Base-by-base conservation (phyloP, 2,888 invertebrate genomes). In the Pandemis heparana region DNA sequence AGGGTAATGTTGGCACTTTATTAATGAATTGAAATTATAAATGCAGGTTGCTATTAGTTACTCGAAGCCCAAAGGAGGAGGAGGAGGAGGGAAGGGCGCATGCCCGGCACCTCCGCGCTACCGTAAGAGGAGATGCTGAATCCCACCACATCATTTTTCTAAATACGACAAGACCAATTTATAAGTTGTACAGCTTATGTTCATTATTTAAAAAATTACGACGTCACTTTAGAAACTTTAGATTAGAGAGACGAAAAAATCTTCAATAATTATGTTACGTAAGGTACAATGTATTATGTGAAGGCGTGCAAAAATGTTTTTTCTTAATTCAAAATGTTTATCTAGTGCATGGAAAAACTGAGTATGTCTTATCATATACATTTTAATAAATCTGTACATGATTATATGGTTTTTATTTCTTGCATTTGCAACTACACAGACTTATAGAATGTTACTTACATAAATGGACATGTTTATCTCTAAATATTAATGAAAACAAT, bases 321-420 rank as follows among this genome's bases (percentile, higher is more conserved):
- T 53, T 53, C 14, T 23, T 46, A n/a, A n/a, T 64, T 38, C 51
- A 51, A 73, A 71, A 61, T 18, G 68, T 46, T 23, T 61, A 38
- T 48, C 39, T 23, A 68, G 63, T 63, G 39, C 46, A 77, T 76
- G 66, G 75, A 77, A 77, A 71, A 77, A 72, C 71, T 53, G 73
- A 64, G 60, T 77, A 74, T 69, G 62, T 70, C 51, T 72, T 81
- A 83, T 82, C 3, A 77, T 77, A 83, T 84, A 56, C 12, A 18
- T 88, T 89, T 89, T 88, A 92, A 89, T 92, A 92, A 91, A 92
- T 89, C 90, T 91, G 90, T 92, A 89, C 91, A 92, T 89, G 92
- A 91, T 91, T 89, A 90, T 88, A 90, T 85, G 88, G 87, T 70
- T 69, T 74, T 53, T 70, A 86, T 88, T 83, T 82, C 86, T 86